phyloP scores from a whole-genome alignment of 2,888 invertebrate genomes.

The Ennomos quercinarius region DNA sequence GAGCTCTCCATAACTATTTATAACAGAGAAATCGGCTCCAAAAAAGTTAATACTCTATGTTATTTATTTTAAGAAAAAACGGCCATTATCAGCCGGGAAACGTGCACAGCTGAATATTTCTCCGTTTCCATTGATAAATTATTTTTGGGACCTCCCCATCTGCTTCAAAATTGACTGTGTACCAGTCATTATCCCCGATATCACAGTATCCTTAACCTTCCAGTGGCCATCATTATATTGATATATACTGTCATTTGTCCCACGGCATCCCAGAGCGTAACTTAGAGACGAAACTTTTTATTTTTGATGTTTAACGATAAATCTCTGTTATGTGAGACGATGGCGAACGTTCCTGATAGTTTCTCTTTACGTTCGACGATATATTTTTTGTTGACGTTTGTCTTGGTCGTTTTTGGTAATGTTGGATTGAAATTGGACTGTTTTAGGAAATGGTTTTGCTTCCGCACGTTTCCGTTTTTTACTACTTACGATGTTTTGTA shows the following conservation, averaged over 20 bases:
- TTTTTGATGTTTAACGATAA: constrained; percentile 59
- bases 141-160: background rate
- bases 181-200: constrained; percentile 37
- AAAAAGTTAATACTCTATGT: no score
- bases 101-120: no score
- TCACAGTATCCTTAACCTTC: constrained; percentile 59
- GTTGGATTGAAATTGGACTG: constrained; percentile 20
- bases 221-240: constrained; percentile 60
- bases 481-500: constrained; percentile 7
- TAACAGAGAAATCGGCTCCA: no score
- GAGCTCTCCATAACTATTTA: no score
- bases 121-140: no score
- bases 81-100: no score
- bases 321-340: constrained; percentile 54
- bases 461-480: constrained; percentile 7
- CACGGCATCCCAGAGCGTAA: constrained; percentile 45
- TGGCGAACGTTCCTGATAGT: constrained; percentile 35
- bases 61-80: no score
- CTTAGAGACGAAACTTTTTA: constrained; percentile 56
- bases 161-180: constrained; percentile 7
- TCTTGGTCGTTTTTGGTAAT: constrained; percentile 24
- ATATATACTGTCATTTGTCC: constrained; percentile 57
- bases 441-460: constrained; percentile 18
- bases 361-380: constrained; percentile 32
- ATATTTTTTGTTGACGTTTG: constrained; percentile 30